These are phyloP conservation scores for Altica lythri DNA, from an alignment of 2,888 invertebrate genomes.

Conservation along the genomic window DNA sequence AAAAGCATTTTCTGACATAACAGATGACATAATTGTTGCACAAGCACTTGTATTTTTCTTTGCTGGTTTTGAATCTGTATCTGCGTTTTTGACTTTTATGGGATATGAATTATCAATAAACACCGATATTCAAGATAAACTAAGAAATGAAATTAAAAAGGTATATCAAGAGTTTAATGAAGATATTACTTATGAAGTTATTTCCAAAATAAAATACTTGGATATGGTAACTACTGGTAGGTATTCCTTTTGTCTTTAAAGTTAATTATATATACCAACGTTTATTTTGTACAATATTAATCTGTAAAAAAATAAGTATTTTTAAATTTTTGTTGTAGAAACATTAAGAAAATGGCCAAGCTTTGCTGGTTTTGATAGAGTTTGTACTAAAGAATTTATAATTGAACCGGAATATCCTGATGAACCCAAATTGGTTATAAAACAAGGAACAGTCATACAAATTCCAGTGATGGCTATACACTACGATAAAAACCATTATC, in stretches of 20 bases:
- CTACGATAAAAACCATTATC: background rate
- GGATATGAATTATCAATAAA: conserved; percentile 64
- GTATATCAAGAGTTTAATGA: conserved; percentile 42
- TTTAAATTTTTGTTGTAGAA: conserved; percentile 54
- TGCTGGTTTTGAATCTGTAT: conserved; percentile 59
- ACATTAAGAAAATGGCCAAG: conserved; percentile 59
- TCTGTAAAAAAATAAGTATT: background rate
- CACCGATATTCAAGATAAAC: conserved; percentile 62
- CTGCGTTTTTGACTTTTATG: conserved; percentile 58
- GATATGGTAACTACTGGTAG: conserved; percentile 66
- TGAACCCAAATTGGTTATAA: conserved; percentile 39
- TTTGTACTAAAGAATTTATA: conserved; percentile 58
- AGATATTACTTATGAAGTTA: conserved; percentile 59
- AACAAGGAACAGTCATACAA: conserved; percentile 38
- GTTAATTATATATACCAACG: background rate
- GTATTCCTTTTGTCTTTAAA: background rate
- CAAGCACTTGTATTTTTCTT: conserved; percentile 62
- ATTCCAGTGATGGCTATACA: conserved; percentile 4
- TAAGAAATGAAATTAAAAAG: conserved; percentile 57
- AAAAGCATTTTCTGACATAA: no score
- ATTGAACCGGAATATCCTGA: conserved; percentile 37
- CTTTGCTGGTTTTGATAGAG: conserved; percentile 53
- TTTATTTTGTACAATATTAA: background rate
- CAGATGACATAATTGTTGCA: conserved; percentile 62
- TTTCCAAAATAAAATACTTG: conserved; percentile 64